Evolutionary conservation across 2,888 invertebrate species (phyloP), one percentile per base, ranked within the genome.

Genomic region (Plebejus anna): DNA sequence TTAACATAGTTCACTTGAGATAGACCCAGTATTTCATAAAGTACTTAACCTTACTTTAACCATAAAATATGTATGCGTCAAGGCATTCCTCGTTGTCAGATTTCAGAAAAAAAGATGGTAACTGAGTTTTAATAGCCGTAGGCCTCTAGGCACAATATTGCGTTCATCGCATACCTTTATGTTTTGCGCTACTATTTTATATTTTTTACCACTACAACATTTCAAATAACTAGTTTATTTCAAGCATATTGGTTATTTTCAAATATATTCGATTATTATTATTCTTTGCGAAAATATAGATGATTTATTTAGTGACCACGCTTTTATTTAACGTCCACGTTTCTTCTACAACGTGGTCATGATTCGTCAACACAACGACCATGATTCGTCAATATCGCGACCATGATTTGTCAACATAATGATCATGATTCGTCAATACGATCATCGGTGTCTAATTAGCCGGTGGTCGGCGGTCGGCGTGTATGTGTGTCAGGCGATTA

Each of bases 401-500:
- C n/a, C 57, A n/a, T 57, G 57, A 22, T 61, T 61, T 9, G 61
- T 61, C 61, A 28, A 61, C 61, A 28, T 7, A 22, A 11, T 4
- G 7, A 38, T 70, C 16, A 36, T 28, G 66, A 70, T 42, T 42
- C 38, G 38, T 42, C 22, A 38, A 70, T 28, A 66, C n/a, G 42
- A 71, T 42, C 42, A 42, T 71, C 1, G 71, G 38, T 42, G 42
- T 55, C 42, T 71, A 71, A 71, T 71, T 16, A 71, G 38, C 13
- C 28, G 36, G 71, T 71, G 38, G 71, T 71, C 70, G 42, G 38
- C 7, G n/a, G 71, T 38, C 36, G 71, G 11, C 11, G 76, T 57
- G 77, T 76, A 84, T 81, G 83, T 84, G 78, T 83, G 84, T 80
- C 84, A 82, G 78, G 78, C 79, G 70, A 75, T 77, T 78, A 83